These are phyloP conservation scores for Willowsia nigromaculata DNA, from an alignment of 2,888 invertebrate species.

Conservation along the genomic window DNA sequence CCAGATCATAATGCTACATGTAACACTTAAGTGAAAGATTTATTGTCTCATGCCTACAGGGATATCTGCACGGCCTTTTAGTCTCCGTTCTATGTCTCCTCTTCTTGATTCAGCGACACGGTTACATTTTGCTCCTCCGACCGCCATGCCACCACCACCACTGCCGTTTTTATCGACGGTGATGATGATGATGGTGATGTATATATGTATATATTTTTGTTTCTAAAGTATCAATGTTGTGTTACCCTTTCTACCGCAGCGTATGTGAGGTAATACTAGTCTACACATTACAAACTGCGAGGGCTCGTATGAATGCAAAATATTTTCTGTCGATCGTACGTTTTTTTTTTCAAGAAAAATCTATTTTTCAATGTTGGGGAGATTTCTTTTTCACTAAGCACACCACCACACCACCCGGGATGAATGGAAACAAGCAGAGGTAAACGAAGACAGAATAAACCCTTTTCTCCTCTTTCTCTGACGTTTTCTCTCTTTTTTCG, in stretches of 20 bases:
- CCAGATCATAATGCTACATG: conserved; percentile 65
- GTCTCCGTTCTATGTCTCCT: conserved; percentile 12
- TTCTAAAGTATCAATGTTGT: not conserved
- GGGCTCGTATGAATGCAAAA: conserved; percentile 19
- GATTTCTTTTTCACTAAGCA: conserved; percentile 27
- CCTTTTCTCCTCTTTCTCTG: not conserved
- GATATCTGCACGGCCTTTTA: conserved; percentile 59
- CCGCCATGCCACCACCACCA: conserved; percentile 1
- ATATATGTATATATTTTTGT: not conserved
- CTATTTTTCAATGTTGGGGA: conserved; percentile 38
- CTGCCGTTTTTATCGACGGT: not conserved
- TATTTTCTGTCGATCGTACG: conserved; percentile 6
- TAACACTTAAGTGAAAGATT: conserved; percentile 70
- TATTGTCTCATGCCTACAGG: conserved; percentile 67
- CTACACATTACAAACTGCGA: not conserved
- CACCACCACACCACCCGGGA: conserved; percentile 1
- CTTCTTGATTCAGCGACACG: not conserved
- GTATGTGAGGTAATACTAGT: not conserved
- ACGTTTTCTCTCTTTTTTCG: not conserved
- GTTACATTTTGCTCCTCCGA: conserved; percentile 6
- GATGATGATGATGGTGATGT: not conserved
- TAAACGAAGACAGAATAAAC: conserved; percentile 44
- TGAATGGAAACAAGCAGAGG: conserved; percentile 49
- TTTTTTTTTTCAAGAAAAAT: conserved; percentile 25
- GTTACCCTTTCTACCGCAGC: not conserved